Evolutionary conservation across 2,113 vertebrate genomes (phyloP).

Genomic region (Stomatorhinus ivindoensis): DNA sequence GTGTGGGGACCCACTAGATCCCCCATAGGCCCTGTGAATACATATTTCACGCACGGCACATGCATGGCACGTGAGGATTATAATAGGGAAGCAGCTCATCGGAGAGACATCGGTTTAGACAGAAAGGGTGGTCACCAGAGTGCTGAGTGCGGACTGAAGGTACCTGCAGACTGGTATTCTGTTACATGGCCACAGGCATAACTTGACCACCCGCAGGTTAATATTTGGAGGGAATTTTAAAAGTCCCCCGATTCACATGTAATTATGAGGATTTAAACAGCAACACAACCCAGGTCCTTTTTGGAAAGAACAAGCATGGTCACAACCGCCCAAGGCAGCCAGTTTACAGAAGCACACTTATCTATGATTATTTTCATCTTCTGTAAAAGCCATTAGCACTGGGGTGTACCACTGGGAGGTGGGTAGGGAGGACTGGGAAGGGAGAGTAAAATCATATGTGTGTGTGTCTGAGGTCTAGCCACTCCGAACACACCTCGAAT

Average conservation of each 20-base stretch:
- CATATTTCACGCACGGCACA: not conserved
- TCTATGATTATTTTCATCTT: not conserved
- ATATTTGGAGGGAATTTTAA: not conserved
- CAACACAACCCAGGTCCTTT: not conserved
- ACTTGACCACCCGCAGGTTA: not conserved
- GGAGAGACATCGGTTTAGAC: not conserved
- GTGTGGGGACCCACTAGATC: not conserved
- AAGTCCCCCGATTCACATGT: not conserved
- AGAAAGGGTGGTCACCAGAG: not conserved
- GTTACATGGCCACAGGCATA: not conserved
- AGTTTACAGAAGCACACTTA: not conserved
- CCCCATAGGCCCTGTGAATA: not conserved
- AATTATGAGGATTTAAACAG: not conserved
- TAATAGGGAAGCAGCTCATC: not conserved
- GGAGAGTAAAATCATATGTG: not conserved
- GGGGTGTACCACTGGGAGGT: not conserved
- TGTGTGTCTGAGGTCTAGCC: not conserved
- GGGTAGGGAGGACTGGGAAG: not conserved
- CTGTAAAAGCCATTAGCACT: not conserved
- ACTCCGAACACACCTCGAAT: not conserved
- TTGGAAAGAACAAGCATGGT: not conserved
- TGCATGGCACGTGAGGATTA: not conserved
- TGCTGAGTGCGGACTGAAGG: not conserved
- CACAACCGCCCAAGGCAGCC: not conserved
- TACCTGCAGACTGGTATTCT: not conserved